Percentiles rank a stretch among this genome's conserved stretches.
Conservation (phyloP, 2,797 vertebrate genomes). For the Gambusia yucatana region DNA sequence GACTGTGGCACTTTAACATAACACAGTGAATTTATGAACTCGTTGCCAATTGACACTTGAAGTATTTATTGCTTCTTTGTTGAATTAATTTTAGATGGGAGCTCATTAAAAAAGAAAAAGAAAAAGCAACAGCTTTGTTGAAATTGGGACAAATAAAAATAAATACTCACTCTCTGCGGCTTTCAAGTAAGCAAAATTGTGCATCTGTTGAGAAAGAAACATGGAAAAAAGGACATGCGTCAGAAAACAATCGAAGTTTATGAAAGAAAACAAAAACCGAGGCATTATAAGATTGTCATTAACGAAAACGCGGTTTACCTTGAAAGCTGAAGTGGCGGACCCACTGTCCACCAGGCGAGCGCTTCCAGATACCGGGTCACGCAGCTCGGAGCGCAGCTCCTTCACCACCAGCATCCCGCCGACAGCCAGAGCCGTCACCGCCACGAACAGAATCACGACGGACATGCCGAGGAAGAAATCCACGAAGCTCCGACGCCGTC, state of each 20-base stretch:
- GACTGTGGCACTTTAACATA: background rate
- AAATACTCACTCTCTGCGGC: slow-evolving; percentile 43
- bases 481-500: slow-evolving; percentile 53
- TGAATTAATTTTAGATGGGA: background rate
- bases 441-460: slow-evolving; percentile 59
- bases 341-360: fast-evolving
- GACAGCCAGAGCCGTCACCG: slow-evolving; percentile 33
- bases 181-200: slow-evolving; percentile 54
- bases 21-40: background rate
- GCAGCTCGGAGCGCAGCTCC: slow-evolving; percentile 13
- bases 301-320: slow-evolving; percentile 43
- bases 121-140: background rate
- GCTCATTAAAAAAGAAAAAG: background rate
- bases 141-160: background rate
- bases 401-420: slow-evolving; percentile 25
- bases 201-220: slow-evolving; percentile 49
- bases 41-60: background rate
- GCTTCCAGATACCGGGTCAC: fast-evolving
- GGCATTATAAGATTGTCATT: too few species aligned
- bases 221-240: background rate
- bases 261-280: fast-evolving
- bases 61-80: background rate
- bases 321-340: background rate
- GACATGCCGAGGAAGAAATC: slow-evolving; percentile 66
- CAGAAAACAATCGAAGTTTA: slow-evolving; percentile 7